phyloP scores from a whole-genome alignment of 2,888 invertebrate species.

The Marronus borbonicus region DNA sequence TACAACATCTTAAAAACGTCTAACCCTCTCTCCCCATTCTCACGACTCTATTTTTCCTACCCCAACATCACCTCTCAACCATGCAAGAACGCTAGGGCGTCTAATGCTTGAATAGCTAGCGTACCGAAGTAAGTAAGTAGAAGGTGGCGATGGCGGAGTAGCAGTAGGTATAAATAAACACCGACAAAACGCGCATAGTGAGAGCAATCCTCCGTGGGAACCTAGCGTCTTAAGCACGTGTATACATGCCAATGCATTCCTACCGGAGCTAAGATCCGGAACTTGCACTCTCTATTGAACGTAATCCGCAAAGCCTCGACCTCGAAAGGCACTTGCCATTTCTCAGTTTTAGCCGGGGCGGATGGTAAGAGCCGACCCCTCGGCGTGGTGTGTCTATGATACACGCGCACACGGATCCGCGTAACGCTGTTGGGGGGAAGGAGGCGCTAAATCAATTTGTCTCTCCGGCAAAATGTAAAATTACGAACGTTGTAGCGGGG shows the following conservation, averaged over 20 bases:
- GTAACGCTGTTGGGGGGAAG: background rate
- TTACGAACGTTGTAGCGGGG: background rate
- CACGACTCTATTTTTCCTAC: background rate
- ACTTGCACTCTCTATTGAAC: conserved; percentile 66
- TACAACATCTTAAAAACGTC: too few relatives aligned
- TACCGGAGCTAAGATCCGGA: conserved; percentile 61
- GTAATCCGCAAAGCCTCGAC: conserved; percentile 65
- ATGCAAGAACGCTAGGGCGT: too few relatives aligned
- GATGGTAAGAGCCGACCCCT: conserved; percentile 9
- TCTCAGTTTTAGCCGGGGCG: conserved; percentile 62
- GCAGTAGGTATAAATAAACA: conserved; percentile 34
- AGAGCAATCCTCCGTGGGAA: conserved; percentile 67
- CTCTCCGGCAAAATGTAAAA: conserved; percentile 2
- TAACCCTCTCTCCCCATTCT: too few relatives aligned
- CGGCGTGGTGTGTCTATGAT: background rate
- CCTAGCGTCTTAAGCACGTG: conserved; percentile 66
- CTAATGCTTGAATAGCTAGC: background rate
- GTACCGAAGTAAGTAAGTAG: conserved; percentile 1
- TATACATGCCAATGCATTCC: conserved; percentile 66
- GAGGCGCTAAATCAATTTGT: conserved; percentile 6
- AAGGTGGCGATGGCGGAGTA: background rate
- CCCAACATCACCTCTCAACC: background rate
- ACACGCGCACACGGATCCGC: background rate
- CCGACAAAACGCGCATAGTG: conserved; percentile 36
- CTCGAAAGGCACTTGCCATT: conserved; percentile 66